phyloP scores from a whole-genome alignment of 92 coral and sea anemone genomes.

The Parazoanthus darwini region DNA sequence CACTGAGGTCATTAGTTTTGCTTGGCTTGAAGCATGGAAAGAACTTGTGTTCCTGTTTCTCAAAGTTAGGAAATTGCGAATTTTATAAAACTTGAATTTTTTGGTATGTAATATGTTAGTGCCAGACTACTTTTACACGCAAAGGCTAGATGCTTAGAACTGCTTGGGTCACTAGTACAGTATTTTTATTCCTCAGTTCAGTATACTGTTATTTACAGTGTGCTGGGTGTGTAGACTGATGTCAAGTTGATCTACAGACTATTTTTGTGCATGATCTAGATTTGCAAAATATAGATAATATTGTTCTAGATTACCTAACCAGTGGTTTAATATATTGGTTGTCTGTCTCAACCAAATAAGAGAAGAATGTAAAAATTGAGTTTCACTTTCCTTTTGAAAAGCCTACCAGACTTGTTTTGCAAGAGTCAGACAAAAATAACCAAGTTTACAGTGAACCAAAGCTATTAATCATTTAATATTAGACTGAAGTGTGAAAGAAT shows the following conservation, averaged over 20 bases:
- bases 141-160: too few relatives aligned
- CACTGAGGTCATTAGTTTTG: background rate
- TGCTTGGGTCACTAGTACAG: too few relatives aligned
- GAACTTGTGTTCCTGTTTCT: background rate
- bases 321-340: constrained; percentile 33
- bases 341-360: constrained; percentile 27
- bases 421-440: background rate
- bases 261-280: constrained; percentile 21
- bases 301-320: constrained; percentile 4
- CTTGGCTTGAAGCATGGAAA: background rate
- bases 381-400: background rate
- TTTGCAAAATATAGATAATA: constrained; percentile 10
- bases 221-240: background rate
- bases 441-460: background rate
- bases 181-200: too few relatives aligned
- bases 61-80: background rate
- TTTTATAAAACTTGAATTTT: too few relatives aligned
- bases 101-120: too few relatives aligned
- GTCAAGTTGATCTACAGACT: constrained; percentile 1
- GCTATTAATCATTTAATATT: too few relatives aligned
- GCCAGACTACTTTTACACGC: too few relatives aligned
- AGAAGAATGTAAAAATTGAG: background rate
- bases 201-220: background rate
- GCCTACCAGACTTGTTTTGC: background rate
- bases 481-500: too few relatives aligned